Conservation (phyloP, 2,113 vertebrate species). For the Crocuta crocuta region DNA sequence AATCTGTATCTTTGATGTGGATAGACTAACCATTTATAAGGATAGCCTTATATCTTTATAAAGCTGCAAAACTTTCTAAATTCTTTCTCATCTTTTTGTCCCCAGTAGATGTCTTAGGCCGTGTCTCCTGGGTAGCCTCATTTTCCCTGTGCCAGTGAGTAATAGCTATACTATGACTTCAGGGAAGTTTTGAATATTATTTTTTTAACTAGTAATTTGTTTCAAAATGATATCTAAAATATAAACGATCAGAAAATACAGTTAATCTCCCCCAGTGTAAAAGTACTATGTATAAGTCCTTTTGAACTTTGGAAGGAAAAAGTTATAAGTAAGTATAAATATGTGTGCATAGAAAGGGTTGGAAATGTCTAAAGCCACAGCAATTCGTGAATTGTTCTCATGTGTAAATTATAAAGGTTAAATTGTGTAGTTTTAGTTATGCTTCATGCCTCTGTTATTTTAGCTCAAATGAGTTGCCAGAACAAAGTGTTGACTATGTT, state of each 20-base stretch:
- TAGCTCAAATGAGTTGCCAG: background rate
- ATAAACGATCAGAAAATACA: background rate
- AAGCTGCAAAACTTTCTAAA: background rate
- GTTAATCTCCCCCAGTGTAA: background rate
- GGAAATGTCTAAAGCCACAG: background rate
- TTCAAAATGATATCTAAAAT: background rate
- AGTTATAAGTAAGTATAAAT: background rate
- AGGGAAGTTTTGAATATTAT: background rate
- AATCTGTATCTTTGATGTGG: background rate
- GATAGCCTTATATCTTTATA: background rate
- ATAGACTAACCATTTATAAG: background rate
- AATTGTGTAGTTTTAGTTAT: background rate
- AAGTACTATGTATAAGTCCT: background rate
- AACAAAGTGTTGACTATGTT: background rate
- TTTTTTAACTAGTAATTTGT: conserved; percentile 31
- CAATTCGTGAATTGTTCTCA: background rate
- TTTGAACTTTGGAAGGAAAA: background rate
- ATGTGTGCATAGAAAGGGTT: background rate
- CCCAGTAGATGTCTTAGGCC: background rate
- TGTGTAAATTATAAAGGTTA: conserved; percentile 22
- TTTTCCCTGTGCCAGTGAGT: background rate
- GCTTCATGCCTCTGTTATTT: background rate
- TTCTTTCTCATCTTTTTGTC: background rate
- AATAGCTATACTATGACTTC: background rate
- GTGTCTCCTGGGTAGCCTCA: background rate